These are phyloP conservation scores for Lepus townsendii DNA, from an alignment of 2,797 vertebrate species.

Conservation along the genomic window DNA sequence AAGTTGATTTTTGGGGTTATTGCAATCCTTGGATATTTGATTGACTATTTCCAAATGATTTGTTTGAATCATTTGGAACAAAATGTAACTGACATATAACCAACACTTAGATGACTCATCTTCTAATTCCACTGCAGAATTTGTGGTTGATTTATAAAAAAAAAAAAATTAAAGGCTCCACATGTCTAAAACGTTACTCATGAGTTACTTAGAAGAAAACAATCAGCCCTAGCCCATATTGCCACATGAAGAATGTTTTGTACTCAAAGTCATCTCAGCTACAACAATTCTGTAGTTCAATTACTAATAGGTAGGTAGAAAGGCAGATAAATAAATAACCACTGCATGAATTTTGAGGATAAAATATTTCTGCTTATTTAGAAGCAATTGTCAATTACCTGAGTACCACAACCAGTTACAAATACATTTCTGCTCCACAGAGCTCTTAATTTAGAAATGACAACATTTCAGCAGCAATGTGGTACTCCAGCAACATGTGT, in stretches of 20 bases:
- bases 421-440: neutral
- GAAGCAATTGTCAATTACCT: slow-evolving; percentile 43
- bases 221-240: neutral
- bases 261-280: neutral
- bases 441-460: neutral
- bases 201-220: neutral
- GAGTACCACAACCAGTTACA: neutral
- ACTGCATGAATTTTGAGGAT: slow-evolving; percentile 30
- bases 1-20: neutral
- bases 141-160: slow-evolving; percentile 57
- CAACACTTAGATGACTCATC: slow-evolving; percentile 53
- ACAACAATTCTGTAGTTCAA: slow-evolving; percentile 20
- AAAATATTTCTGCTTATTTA: slow-evolving; percentile 8
- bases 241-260: neutral
- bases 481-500: neutral
- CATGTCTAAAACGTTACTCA: slow-evolving; percentile 17
- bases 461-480: neutral
- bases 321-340: neutral
- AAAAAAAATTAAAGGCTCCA: slow-evolving; percentile 51
- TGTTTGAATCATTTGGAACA: slow-evolving; percentile 48
- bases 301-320: neutral
- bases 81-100: slow-evolving; percentile 40
- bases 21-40: slow-evolving; percentile 35
- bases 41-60: slow-evolving; percentile 51
- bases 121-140: slow-evolving; percentile 32